Percentiles rank a stretch among this genome's conserved stretches.
Conservation (phyloP, 2,113 vertebrate genomes). For the Zosterops borbonicus region DNA sequence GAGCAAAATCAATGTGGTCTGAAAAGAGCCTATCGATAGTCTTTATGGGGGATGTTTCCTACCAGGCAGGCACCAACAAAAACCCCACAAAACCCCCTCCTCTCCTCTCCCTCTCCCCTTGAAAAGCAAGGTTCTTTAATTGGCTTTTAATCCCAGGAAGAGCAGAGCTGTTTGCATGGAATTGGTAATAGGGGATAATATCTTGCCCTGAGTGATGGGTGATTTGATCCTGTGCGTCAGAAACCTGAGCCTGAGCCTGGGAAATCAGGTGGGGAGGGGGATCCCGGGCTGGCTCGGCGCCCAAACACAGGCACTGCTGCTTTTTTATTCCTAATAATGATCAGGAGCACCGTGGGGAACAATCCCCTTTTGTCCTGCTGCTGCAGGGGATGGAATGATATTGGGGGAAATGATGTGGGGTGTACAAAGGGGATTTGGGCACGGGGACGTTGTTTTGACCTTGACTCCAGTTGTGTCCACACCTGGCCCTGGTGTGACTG, state of each 20-base stretch:
- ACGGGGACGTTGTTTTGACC: neutral
- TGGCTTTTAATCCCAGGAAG: constrained; percentile 72
- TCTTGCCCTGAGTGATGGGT: constrained; percentile 65
- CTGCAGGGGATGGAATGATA: neutral
- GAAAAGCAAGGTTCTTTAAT: constrained; percentile 66
- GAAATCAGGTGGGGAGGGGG: neutral
- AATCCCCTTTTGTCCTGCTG: constrained; percentile 22
- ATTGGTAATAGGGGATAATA: constrained; percentile 68
- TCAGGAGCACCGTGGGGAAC: constrained; percentile 12
- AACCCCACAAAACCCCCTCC: neutral
- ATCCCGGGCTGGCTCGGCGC: constrained; percentile 21
- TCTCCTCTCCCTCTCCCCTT: constrained; percentile 29
- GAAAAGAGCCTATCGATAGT: neutral
- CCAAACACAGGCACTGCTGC: constrained; percentile 10
- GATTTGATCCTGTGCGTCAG: constrained; percentile 69
- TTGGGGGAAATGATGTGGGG: neutral
- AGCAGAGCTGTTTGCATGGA: constrained; percentile 50
- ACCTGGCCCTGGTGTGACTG: neutral
- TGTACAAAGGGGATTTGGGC: neutral
- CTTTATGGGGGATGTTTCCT: neutral
- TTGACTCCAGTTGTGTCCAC: neutral
- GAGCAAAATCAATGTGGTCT: neutral
- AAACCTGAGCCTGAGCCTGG: constrained; percentile 43
- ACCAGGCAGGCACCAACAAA: neutral
- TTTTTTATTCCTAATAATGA: constrained; percentile 13